Evolutionary conservation across 2,113 vertebrate genomes (phyloP), one percentile per base, ranked within the genome.

Genomic region (Notechis scutatus): DNA sequence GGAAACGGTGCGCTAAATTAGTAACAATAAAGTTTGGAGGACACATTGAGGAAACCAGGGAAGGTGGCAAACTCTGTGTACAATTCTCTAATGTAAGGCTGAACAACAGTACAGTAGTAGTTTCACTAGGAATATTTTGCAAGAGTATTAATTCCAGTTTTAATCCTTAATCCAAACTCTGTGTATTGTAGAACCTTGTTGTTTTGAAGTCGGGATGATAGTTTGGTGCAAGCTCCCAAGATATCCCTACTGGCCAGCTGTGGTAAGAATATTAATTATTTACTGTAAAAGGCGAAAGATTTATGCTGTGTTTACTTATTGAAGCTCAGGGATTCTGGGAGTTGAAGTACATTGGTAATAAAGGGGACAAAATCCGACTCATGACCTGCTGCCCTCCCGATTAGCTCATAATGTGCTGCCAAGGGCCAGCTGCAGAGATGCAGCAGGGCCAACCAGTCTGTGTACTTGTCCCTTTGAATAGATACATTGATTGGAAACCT

Each of bases 181-280:
- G n/a, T 91, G 92, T 94, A 8, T n/a, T 0, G 23, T 24, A 98
- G 97, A 97, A 29, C 95, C 96, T 5, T 94, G 96, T 21, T 57
- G 96, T 0, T 96, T 98, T 26, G 95, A 97, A 94, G 93, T 94
- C 6, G 98, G 98, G 90, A 96, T 96, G 92, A 92, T 98, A 93
- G 98, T 98, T 47, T 98, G 98, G 98, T 98, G 97, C 97, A 98
- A 98, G 74, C 92, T 97, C 90, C 93, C 96, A n/a, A 96, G 96
- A 5, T 98, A 97, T 0, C 98, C 98, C 0, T 98, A 97, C 52
- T 98, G 98, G 98, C 98, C 98, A 26, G 97, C 98, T 0, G 96
- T 98, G 98, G 98, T 98, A 96, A 98, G 97, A 94, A 11, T 54
- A 29, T 18, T 54, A 20, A 26, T 88, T 34, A n/a, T 54, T 88